Evolutionary conservation across 2,797 vertebrate genomes (phyloP).

Genomic region (Propithecus perrieri): DNA sequence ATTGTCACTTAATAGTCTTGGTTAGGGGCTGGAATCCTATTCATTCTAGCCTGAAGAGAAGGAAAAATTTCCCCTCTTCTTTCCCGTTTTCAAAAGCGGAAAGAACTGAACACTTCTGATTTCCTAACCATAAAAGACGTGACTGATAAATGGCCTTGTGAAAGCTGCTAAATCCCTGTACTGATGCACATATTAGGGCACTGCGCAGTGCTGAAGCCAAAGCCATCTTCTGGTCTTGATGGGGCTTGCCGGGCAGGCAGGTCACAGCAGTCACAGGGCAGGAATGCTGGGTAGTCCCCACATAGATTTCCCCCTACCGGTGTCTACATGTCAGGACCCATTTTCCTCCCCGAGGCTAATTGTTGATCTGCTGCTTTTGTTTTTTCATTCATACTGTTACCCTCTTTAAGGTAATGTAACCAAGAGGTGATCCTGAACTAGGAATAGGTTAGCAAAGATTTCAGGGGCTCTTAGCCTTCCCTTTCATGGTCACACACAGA

Average conservation of each 20-base stretch:
- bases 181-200: not conserved
- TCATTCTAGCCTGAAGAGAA: constrained; percentile 24
- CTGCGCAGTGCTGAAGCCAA: not conserved
- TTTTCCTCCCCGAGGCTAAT: not conserved
- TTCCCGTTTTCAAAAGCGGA: constrained; percentile 36
- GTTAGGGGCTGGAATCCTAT: not conserved
- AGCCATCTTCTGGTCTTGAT: constrained; percentile 52
- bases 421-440: constrained; percentile 16
- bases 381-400: not conserved
- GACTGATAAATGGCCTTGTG: constrained; percentile 29
- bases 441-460: not conserved
- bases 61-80: constrained; percentile 28
- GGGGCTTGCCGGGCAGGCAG: constrained; percentile 52
- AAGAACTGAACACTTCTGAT: not conserved
- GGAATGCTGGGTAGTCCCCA: constrained; percentile 52
- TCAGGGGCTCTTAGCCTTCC: not conserved
- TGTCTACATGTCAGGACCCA: constrained; percentile 42
- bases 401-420: constrained; percentile 44
- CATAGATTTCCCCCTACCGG: not conserved
- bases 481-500: not conserved
- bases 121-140: constrained; percentile 41
- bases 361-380: not conserved
- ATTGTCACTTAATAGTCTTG: not conserved
- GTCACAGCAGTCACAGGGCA: constrained; percentile 44
- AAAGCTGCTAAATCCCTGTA: not conserved